Evolutionary conservation across 1,140 invertebrate genomes (phyloP).

Genomic region (Pseudoatta argentina): DNA sequence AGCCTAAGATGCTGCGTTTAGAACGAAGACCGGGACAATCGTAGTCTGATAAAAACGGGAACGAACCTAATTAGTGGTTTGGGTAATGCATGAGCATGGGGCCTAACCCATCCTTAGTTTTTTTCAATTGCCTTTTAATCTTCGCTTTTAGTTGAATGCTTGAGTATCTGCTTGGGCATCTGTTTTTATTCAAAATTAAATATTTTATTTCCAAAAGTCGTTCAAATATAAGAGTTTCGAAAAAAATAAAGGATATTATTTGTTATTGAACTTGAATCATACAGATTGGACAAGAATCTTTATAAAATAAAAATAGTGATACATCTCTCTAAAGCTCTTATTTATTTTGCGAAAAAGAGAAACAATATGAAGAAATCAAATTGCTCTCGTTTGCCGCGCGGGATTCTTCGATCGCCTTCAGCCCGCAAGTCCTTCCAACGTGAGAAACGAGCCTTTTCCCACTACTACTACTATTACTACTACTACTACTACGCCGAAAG

Average conservation of each 20-base stretch:
- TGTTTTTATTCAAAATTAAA: conserved; percentile 48
- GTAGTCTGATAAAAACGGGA: conserved; percentile 38
- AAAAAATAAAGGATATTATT: neutral
- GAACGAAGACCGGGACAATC: conserved; percentile 2
- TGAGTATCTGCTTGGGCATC: conserved; percentile 1
- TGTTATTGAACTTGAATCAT: neutral
- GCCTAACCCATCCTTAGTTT: conserved; percentile 52
- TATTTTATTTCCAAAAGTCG: neutral
- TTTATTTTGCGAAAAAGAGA: conserved; percentile 12
- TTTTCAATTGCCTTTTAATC: conserved; percentile 51
- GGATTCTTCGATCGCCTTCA: conserved; percentile 32
- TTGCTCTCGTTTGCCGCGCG: neutral
- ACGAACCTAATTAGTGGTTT: conserved; percentile 61
- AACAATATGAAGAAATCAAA: neutral
- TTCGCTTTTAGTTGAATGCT: conserved; percentile 39
- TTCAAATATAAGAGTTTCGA: neutral
- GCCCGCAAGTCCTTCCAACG: conserved; percentile 25
- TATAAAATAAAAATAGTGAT: neutral
- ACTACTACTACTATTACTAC: conserved; percentile 35
- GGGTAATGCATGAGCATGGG: conserved; percentile 47
- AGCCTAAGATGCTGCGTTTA: conserved; percentile 19
- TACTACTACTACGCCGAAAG: conserved; percentile 27
- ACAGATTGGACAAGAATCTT: neutral
- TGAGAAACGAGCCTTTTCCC: conserved; percentile 66
- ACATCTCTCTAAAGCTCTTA: neutral